Evolutionary conservation across 2,888 invertebrate species (phyloP).

Genomic region (Yponomeuta evonymella): DNA sequence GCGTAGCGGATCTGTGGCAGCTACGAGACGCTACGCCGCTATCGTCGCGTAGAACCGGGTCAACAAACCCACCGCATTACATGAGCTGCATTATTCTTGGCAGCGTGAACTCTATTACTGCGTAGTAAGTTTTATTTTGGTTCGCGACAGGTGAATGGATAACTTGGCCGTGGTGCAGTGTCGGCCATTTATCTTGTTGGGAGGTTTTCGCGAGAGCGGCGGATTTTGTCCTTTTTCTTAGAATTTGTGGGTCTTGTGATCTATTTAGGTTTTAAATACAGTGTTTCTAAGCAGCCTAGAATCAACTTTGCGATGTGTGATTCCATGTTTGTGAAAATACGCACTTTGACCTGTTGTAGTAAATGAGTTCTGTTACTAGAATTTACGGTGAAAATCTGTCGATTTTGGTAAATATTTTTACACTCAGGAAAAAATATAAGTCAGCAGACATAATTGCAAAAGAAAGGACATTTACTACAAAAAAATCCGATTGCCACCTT

Average conservation of each 20-base stretch:
- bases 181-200: neutral
- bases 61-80: constrained; percentile 7
- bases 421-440: too few species aligned
- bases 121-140: constrained; percentile 4
- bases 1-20: constrained; percentile 7
- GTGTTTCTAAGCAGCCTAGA: neutral
- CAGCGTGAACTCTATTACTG: constrained; percentile 18
- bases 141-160: neutral
- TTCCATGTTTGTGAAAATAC: too few species aligned
- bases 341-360: too few species aligned
- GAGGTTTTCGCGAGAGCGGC: neutral
- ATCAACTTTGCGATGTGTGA: too few species aligned
- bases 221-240: neutral
- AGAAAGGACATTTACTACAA: too few species aligned
- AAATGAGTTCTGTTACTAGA: too few species aligned
- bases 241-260: neutral
- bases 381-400: too few species aligned
- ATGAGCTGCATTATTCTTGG: constrained; percentile 20
- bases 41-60: constrained; percentile 24
- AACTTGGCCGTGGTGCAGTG: neutral
- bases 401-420: too few species aligned
- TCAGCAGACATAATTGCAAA: too few species aligned
- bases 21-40: constrained; percentile 27
- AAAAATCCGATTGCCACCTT: too few species aligned
- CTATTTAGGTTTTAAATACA: neutral